Conservation (phyloP, 2,888 invertebrate species). For the Cylindroiulus punctatus region DNA sequence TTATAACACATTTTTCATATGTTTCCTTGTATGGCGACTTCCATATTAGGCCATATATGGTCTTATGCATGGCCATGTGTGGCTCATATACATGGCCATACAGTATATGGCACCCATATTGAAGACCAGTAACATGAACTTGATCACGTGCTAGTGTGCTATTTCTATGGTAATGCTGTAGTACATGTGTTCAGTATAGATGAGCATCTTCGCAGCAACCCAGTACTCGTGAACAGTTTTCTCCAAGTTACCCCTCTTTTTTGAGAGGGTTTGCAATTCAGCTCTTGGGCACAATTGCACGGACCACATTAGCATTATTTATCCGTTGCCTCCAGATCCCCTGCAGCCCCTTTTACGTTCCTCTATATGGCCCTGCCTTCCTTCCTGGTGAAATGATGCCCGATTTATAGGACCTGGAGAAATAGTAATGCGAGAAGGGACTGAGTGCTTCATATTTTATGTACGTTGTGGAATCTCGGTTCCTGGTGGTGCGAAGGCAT, state of each 20-base stretch:
- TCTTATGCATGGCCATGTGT: too few species aligned
- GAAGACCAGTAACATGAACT: too few species aligned
- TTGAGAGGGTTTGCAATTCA: neutral
- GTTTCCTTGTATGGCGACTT: too few species aligned
- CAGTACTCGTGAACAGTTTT: too few species aligned
- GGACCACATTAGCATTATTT: neutral
- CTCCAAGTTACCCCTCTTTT: neutral
- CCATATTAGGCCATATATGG: too few species aligned
- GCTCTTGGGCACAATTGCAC: neutral
- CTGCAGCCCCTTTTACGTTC: neutral
- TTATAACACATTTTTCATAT: too few species aligned
- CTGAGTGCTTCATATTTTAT: constrained; percentile 19
- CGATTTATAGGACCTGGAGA: neutral
- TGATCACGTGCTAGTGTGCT: too few species aligned
- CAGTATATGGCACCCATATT: too few species aligned
- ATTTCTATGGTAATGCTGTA: too few species aligned
- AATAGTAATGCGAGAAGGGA: neutral
- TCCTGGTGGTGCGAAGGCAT: neutral
- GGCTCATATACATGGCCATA: too few species aligned
- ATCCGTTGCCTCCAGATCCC: neutral
- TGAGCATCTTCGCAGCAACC: too few species aligned
- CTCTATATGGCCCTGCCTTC: constrained; percentile 20
- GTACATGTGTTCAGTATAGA: too few species aligned
- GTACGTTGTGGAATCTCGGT: neutral
- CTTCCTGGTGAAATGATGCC: neutral